Percentiles rank a stretch among this genome's conserved stretches.
These are phyloP conservation scores for Cryptomyrus ogoouensis DNA, from an alignment of 2,113 vertebrate genomes.

Conservation along the genomic window DNA sequence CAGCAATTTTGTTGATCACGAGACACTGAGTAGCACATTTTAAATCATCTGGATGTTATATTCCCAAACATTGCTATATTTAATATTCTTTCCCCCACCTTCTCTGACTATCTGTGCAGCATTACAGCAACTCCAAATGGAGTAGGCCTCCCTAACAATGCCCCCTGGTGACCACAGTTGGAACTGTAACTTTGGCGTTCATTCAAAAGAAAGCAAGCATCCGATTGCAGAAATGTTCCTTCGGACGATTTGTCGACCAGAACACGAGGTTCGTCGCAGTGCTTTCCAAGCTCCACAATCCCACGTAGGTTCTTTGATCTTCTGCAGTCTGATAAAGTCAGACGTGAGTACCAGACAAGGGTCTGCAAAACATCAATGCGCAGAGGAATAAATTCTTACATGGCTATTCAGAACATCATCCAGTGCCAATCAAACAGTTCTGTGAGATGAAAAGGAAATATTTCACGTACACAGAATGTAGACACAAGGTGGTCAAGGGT, in stretches of 20 bases:
- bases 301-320: background rate
- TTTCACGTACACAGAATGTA: background rate
- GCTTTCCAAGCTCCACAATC: background rate
- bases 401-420: background rate
- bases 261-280: background rate
- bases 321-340: background rate
- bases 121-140: background rate
- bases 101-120: background rate
- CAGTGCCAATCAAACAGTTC: background rate
- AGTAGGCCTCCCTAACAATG: background rate
- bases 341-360: background rate
- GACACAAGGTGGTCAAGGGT: constrained; percentile 40
- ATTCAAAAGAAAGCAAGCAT: background rate
- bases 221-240: background rate
- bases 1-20: background rate
- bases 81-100: background rate
- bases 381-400: background rate
- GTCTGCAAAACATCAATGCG: background rate
- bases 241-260: background rate
- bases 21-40: background rate
- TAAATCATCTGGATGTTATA: background rate
- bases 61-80: background rate
- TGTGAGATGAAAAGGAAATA: background rate
- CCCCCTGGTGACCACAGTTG: background rate
- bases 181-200: background rate